Evolutionary conservation across 2,797 vertebrate species (phyloP), one percentile per base, ranked within the genome.

Genomic region (Epinephelus coioides): DNA sequence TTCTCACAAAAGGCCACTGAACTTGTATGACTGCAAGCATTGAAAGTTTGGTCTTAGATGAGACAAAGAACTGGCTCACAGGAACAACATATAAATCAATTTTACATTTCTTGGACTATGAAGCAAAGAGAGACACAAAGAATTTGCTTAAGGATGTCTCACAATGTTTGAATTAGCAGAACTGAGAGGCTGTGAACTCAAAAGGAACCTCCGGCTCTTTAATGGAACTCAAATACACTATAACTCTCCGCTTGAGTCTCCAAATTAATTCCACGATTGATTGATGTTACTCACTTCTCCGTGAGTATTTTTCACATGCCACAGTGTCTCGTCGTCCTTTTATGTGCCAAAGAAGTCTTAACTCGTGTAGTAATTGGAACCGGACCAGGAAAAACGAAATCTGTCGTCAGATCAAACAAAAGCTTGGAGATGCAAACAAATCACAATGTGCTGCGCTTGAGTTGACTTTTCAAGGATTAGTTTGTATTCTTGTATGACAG

Each of bases 391-490:
- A 69, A 70, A 82, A 30, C 18, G 7, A 10, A 53, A 68, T 53
- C 25, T 30, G 56, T 70, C 44, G 27, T 57, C 1, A 7, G 46
- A 86, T 86, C 67, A 82, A 80, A 76, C 67, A 69, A 75, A 69
- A 71, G 65, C 80, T 73, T 44, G 27, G 44, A 54, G 53, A 78
- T 62, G 71, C 71, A 62, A 69, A 73, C 77, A 76, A 63, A 74
- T 74, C 68, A 51, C 50, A 76, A 67, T 30, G 55, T 23, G 68
- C 61, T 9, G 46, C 47, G 21, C 40, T 54, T 17, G 5, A 64
- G 51, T 55, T 54, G 64, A 68, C 55, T 83, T 64, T 68, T 64
- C 40, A 55, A 69, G 66, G 75, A 81, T 83, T 79, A 70, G 57
- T 17, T 61, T 0, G 1, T 71, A 74, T 74, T 51, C 23, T 46